These are phyloP conservation scores for Saccopteryx bilineata DNA, from an alignment of 2,113 vertebrate species.

Conservation along the genomic window DNA sequence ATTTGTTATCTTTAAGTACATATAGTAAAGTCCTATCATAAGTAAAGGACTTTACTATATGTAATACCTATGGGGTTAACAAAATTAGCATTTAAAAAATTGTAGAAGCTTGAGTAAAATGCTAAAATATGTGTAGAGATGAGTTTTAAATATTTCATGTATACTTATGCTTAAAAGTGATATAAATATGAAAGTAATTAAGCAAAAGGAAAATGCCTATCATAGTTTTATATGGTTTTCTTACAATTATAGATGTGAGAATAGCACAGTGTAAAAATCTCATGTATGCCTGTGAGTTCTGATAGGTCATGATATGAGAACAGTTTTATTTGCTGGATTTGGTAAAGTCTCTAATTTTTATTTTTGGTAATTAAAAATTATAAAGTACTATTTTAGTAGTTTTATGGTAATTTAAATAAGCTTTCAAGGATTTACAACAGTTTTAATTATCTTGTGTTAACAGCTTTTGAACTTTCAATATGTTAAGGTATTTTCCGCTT, in stretches of 20 bases:
- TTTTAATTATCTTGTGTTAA: constrained; percentile 7
- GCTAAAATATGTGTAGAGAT: background rate
- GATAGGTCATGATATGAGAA: background rate
- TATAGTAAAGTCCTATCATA: too few species aligned
- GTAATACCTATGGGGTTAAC: background rate
- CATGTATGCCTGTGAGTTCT: background rate
- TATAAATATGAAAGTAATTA: background rate
- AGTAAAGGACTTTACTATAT: background rate
- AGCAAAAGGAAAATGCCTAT: background rate
- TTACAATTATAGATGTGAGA: background rate
- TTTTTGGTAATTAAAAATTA: constrained; percentile 39
- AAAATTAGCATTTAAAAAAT: constrained; percentile 9
- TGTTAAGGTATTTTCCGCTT: background rate
- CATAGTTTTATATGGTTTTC: background rate
- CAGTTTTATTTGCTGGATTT: background rate
- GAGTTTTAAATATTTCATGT: constrained; percentile 35
- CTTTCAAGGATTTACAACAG: background rate
- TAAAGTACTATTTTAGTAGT: constrained; percentile 34
- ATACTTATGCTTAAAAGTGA: background rate
- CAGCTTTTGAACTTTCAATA: background rate
- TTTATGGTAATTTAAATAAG: constrained; percentile 37
- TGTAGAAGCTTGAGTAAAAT: background rate
- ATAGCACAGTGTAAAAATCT: background rate
- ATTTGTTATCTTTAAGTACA: background rate
- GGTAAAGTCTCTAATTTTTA: constrained; percentile 27